Evolutionary conservation across 2,888 invertebrate species (phyloP).

Genomic region (Limnephilus auricula): DNA sequence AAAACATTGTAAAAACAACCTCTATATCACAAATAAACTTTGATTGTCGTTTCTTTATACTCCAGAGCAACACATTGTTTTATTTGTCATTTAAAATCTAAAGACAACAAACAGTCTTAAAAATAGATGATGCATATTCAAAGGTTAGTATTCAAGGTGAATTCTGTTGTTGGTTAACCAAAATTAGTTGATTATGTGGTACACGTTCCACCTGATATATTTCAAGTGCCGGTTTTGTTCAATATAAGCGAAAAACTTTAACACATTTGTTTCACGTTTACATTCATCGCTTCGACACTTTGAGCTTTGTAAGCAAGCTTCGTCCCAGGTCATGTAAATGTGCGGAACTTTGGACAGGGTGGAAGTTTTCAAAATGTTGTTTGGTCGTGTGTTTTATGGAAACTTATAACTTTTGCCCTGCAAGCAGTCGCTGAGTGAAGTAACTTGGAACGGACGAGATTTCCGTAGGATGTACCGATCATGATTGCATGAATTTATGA

Average conservation of each 20-base stretch:
- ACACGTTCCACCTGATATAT: neutral
- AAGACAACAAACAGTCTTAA: no score
- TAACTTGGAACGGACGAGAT: neutral
- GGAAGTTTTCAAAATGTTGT: slow-evolving; percentile 31
- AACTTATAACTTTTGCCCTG: slow-evolving; percentile 18
- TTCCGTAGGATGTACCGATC: neutral
- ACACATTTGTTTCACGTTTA: neutral
- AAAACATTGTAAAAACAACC: no score
- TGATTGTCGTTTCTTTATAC: no score
- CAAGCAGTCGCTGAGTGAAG: neutral
- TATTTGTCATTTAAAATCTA: no score
- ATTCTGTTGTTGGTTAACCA: neutral
- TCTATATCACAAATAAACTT: no score
- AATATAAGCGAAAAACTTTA: neutral
- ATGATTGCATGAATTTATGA: neutral
- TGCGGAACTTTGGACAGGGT: neutral
- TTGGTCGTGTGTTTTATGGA: slow-evolving; percentile 25
- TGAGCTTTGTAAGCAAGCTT: neutral
- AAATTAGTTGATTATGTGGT: neutral
- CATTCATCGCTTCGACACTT: neutral
- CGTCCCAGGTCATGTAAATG: neutral
- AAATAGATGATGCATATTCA: no score
- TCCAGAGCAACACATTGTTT: no score
- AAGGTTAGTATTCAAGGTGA: neutral
- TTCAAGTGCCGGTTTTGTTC: neutral